phyloP scores from a whole-genome alignment of 2,888 invertebrate species.

The Isoperla grammatica region DNA sequence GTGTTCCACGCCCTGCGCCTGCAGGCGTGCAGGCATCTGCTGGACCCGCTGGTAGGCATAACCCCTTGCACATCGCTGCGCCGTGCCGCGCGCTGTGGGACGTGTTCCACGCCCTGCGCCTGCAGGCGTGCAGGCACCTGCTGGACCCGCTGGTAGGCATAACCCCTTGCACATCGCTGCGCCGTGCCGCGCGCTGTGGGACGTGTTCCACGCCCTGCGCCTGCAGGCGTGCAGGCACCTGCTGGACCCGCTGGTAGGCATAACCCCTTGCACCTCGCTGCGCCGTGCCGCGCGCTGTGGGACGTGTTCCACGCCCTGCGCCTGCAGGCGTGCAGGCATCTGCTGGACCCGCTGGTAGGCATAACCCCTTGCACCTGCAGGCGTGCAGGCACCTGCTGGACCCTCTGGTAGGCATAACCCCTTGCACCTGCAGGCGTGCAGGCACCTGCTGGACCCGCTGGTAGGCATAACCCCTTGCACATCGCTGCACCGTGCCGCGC shows the following conservation, averaged over 20 bases:
- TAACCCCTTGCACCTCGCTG: conserved; percentile 59
- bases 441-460: conserved; percentile 58
- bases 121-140: too few relatives aligned
- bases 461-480: too few relatives aligned
- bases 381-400: conserved; percentile 60
- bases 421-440: conserved; percentile 42
- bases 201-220: too few relatives aligned
- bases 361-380: conserved; percentile 53
- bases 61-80: too few relatives aligned
- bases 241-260: conserved; percentile 52
- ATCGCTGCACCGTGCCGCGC: conserved; percentile 67
- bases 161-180: too few relatives aligned
- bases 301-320: conserved; percentile 61
- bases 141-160: too few relatives aligned
- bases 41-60: too few relatives aligned
- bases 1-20: too few relatives aligned
- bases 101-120: too few relatives aligned
- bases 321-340: conserved; percentile 55
- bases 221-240: conserved; percentile 65
- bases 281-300: conserved; percentile 66
- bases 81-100: too few relatives aligned
- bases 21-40: too few relatives aligned
- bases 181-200: too few relatives aligned
- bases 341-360: conserved; percentile 60
- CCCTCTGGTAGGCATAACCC: conserved; percentile 52